Evolutionary conservation across 2,797 vertebrate genomes (phyloP).

Genomic region (Erithacus rubecula): DNA sequence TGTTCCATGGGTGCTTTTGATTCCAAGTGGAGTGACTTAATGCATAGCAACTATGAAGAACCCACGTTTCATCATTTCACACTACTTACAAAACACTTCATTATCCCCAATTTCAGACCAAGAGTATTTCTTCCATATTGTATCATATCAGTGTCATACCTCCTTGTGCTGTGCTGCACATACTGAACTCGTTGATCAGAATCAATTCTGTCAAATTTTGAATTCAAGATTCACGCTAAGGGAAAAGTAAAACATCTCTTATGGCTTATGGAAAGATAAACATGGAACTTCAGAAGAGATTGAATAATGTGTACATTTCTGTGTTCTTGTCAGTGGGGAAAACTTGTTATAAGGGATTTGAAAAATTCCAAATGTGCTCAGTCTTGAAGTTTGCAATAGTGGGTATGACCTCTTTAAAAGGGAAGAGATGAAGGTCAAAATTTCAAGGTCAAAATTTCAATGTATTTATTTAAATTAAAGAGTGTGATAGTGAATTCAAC

Average conservation of each 20-base stretch:
- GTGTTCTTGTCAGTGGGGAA: not conserved
- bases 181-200: not conserved
- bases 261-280: not conserved
- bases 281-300: not conserved
- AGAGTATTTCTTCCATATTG: not conserved
- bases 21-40: not conserved
- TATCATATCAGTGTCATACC: not conserved
- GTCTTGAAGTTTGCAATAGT: not conserved
- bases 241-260: not conserved
- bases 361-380: not conserved
- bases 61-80: not conserved
- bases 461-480: constrained; percentile 11
- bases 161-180: not conserved
- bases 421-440: not conserved
- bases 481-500: not conserved
- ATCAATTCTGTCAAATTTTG: not conserved
- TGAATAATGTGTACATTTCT: not conserved
- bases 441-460: constrained; percentile 1
- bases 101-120: not conserved
- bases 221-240: not conserved
- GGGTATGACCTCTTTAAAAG: not conserved
- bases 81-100: not conserved
- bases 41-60: not conserved
- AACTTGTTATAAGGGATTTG: not conserved
- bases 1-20: not conserved